Conservation (phyloP, 2,113 vertebrate species). For the Gambusia holbrooki region DNA sequence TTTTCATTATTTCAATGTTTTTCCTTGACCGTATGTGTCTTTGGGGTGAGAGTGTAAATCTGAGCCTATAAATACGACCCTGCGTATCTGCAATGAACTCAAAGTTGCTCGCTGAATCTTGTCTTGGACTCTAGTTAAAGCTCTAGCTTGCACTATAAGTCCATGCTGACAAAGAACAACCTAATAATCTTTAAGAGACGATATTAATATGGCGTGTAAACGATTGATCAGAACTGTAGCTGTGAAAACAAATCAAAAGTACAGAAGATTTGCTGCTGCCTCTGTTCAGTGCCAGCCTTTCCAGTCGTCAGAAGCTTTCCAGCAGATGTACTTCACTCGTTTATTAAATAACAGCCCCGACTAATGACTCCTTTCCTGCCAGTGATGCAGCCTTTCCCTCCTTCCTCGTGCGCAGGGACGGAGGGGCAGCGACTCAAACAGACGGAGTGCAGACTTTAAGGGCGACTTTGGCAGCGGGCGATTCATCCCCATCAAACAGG, state of each 20-base stretch:
- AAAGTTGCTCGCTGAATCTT: no score
- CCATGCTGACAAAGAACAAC: no score
- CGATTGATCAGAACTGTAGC: background rate
- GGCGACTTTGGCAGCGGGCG: constrained; percentile 87
- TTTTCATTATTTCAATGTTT: no score
- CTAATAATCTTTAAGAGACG: no score
- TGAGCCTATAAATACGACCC: no score
- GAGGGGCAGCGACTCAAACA: constrained; percentile 92
- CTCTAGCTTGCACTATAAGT: no score
- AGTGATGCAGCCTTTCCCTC: constrained; percentile 54
- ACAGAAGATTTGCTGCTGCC: background rate
- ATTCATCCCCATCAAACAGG: constrained; percentile 94
- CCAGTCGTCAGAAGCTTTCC: constrained; percentile 2
- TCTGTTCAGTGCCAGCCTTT: background rate
- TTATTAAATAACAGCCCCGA: constrained; percentile 4
- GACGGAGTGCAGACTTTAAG: constrained; percentile 88
- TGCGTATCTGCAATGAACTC: no score
- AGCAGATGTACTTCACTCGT: background rate
- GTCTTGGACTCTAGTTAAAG: no score
- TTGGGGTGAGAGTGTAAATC: no score
- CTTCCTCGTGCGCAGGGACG: constrained; percentile 81
- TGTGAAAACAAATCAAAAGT: background rate
- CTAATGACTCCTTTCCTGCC: background rate
- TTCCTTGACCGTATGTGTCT: no score
- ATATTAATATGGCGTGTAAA: no score